Evolutionary conservation across 2,113 vertebrate genomes (phyloP).

Genomic region (Oceanites oceanicus): DNA sequence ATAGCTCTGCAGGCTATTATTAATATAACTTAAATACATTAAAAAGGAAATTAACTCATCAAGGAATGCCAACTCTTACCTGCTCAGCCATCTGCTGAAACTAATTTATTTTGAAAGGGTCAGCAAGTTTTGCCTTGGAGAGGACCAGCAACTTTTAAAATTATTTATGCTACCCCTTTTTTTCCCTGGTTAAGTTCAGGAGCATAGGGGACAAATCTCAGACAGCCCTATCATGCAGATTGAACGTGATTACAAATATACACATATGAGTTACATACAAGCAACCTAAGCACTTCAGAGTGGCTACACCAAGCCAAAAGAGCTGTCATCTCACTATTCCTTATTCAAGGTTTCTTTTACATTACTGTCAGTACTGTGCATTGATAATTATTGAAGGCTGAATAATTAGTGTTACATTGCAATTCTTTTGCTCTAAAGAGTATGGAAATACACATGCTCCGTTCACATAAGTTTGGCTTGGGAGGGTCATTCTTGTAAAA

Average conservation of each 20-base stretch:
- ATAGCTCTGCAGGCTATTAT: neutral
- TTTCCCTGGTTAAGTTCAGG: fast-evolving
- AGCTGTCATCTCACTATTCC: neutral
- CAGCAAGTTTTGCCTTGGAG: neutral
- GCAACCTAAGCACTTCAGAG: neutral
- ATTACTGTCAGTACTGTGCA: neutral
- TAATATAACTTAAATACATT: neutral
- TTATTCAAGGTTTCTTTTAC: neutral
- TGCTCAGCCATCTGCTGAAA: neutral
- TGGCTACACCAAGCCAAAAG: neutral
- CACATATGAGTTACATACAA: fast-evolving
- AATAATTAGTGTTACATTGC: neutral
- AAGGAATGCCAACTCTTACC: neutral
- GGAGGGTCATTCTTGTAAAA: neutral
- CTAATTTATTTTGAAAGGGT: neutral
- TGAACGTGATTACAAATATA: too few species aligned
- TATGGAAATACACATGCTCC: neutral
- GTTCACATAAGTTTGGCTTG: neutral
- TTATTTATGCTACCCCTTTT: neutral
- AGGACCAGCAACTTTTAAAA: neutral
- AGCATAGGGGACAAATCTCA: neutral
- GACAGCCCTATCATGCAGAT: neutral
- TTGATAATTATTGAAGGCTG: neutral
- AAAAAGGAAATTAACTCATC: neutral
- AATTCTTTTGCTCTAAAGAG: neutral